Base-by-base conservation (phyloP, 2,888 invertebrate genomes). In the Drosophila nigricruria region DNA sequence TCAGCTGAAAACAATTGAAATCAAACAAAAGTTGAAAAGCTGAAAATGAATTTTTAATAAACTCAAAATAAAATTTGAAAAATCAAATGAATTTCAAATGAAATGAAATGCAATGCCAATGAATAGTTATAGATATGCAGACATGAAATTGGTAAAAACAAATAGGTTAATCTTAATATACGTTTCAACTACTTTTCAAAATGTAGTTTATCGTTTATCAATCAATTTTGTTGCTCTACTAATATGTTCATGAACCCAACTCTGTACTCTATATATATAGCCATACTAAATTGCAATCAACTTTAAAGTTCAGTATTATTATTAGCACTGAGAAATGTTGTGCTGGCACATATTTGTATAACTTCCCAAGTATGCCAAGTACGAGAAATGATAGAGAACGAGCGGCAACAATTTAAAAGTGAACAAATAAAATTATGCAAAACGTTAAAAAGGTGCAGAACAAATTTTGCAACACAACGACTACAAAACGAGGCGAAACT, bases 351-450 rank as follows among this genome's bases (percentile, higher is more conserved):
- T 56, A 42, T 50, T 72, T 67, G 49, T 45, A 47, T 42, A 65
- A 45, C 43, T 63, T 43, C 38, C 61, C 45, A 64, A 25, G 27
- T 50, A 54, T 64, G 58, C 60, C 42, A 36, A 58, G 60, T 49
- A 32, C 43, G 47, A 9, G 42, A 42, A 14, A 47, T 59, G 27
- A 58, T 34, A 10, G 42, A 23, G 36, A 52, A 50, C 54, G 70
- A 42, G 70, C 53, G 43, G 38, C 43, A 68, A 78, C 75, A 77
- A 86, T 83, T 79, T 76, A 32, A 70, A 80, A 80, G 73, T 81
- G 77, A 80, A 86, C 83, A 88, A 86, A 86, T 81, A 73, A 78
- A 83, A 86, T 88, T 86, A 88, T 86, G 84, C 82, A 81, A 77
- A 77, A 85, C 60, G 56, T 32, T 52, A 34, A 53, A 70, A 74